These are phyloP conservation scores for Drosophila mimetica DNA, from an alignment of 2,888 invertebrate species.

Conservation along the genomic window DNA sequence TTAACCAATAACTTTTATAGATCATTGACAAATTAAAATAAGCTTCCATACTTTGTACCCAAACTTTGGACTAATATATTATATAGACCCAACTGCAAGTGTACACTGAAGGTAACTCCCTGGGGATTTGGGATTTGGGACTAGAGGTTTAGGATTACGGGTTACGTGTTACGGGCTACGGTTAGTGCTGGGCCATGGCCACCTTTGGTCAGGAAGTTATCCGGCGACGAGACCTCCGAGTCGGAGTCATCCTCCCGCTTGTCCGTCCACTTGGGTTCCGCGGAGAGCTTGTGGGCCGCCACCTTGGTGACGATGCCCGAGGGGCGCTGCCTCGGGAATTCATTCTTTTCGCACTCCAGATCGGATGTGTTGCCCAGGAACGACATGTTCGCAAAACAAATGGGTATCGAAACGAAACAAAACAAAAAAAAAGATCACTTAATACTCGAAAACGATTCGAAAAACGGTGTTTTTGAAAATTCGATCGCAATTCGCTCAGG, in stretches of 20 bases:
- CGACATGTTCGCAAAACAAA: constrained; percentile 72
- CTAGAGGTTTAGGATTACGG: neutral
- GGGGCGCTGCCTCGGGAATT: constrained; percentile 74
- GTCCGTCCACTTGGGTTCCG: constrained; percentile 82
- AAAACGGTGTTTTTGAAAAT: constrained; percentile 1
- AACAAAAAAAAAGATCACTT: neutral
- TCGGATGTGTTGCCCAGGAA: constrained; percentile 84
- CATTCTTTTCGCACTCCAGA: constrained; percentile 83
- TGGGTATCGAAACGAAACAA: constrained; percentile 8
- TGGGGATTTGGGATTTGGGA: too few species aligned
- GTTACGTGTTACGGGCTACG: neutral
- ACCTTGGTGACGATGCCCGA: constrained; percentile 81
- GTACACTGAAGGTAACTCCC: neutral
- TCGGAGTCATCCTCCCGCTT: constrained; percentile 90
- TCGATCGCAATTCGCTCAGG: constrained; percentile 3
- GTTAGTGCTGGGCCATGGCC: neutral
- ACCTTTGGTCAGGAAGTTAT: constrained; percentile 92
- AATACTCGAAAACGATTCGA: constrained; percentile 6
- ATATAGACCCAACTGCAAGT: too few species aligned
- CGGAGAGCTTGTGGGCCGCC: constrained; percentile 81
- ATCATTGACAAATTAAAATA: too few species aligned
- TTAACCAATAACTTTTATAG: too few species aligned
- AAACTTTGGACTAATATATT: too few species aligned
- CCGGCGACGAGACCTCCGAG: constrained; percentile 91
- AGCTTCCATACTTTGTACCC: too few species aligned